Evolutionary conservation across 2,888 invertebrate genomes (phyloP), one percentile per base, ranked within the genome.

Genomic region (Seira musarum): DNA sequence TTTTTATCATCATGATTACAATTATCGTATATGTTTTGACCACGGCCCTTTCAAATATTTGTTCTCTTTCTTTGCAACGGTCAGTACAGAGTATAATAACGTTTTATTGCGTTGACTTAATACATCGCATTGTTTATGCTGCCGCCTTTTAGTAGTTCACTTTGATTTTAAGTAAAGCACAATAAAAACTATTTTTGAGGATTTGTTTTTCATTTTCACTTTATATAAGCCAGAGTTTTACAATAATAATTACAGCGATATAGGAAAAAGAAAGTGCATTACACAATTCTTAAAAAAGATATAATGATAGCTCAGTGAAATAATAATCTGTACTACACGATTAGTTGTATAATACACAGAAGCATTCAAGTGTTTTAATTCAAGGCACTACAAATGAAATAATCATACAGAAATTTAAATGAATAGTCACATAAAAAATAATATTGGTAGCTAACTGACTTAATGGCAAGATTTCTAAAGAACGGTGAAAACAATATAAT

Each of bases 141-240:
- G 49, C 17, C 49, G 49, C 49, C 49, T 49, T 49, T 49, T 15
- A 49, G n/a, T n/a, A n/a, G 13, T 49, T 49, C 49, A 49, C 30
- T 30, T 30, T 30, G 30, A 8, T 30, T 49, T 49, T 49, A 49
- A 49, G 49, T 49, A 49, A 49, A 49, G 49, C 49, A 49, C 49
- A 49, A 49, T 49, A 49, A 49, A n/a, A 49, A 49, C 8, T 49
- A 49, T 49, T 49, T 49, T 49, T 49, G 17, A 49, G 17, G 49
- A n/a, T 49, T 49, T 49, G 49, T 49, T 49, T 49, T 49, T 49
- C 49, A 49, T 49, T 49, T 49, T 49, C 49, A 49, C 49, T 49
- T 49, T 49, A n/a, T 49, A 13, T 2, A n/a, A n/a, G n/a, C 2
- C 15, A 49, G 15, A 8, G 49, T 49, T 30, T n/a, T 49, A 49